phyloP scores from a whole-genome alignment of 2,113 vertebrate genomes.

The Taxidea taxus region DNA sequence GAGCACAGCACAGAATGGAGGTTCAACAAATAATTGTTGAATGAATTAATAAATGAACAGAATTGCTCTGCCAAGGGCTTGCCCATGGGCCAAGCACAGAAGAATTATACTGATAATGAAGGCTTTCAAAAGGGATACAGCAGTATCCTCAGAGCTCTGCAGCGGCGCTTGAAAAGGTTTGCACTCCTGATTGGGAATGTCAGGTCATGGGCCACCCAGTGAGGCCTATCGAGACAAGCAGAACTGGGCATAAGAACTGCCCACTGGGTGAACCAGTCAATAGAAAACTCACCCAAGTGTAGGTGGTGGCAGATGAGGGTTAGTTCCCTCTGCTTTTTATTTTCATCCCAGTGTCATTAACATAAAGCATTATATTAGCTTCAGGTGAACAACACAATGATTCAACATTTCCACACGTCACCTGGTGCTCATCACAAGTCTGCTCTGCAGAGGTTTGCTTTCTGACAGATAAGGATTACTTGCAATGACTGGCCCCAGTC shows the following conservation, averaged over 20 bases:
- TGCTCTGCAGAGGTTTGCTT: neutral
- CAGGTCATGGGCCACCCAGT: neutral
- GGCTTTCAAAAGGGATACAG: neutral
- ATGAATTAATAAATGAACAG: slow-evolving; percentile 42
- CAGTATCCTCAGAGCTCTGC: neutral
- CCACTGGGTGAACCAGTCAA: neutral
- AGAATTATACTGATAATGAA: neutral
- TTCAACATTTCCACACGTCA: neutral
- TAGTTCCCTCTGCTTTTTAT: neutral
- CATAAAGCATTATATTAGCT: neutral
- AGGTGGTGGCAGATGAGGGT: neutral
- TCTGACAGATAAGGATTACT: neutral
- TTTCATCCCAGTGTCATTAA: neutral
- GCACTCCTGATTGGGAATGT: neutral
- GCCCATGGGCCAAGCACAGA: neutral
- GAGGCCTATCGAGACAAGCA: neutral
- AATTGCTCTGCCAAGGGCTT: neutral
- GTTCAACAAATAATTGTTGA: neutral
- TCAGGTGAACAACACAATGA: neutral
- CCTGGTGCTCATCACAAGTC: neutral
- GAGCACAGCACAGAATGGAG: neutral
- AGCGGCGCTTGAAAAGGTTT: neutral
- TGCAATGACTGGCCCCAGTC: neutral
- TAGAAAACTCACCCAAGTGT: neutral
- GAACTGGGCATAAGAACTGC: neutral